A percentile compares a stretch with the other conserved stretches of the same genome.
Evolutionary conservation across 1,140 invertebrate genomes (phyloP).

Genomic region (Patella vulgata): DNA sequence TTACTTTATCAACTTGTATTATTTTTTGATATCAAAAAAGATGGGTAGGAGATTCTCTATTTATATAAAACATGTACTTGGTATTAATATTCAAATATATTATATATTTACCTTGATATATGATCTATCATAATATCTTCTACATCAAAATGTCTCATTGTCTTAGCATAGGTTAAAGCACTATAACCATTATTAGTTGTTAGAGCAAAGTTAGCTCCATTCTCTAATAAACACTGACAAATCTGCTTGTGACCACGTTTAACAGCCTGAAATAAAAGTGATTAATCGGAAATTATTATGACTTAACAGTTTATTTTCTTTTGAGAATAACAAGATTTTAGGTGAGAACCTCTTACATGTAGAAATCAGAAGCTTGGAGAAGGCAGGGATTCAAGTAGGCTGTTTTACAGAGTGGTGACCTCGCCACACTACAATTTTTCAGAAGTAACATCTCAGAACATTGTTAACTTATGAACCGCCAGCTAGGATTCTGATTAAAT

Average conservation of each 20-base stretch:
- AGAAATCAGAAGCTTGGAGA: too few relatives aligned
- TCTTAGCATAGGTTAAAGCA: slow-evolving; percentile 52
- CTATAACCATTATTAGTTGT: slow-evolving; percentile 42
- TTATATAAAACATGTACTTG: too few relatives aligned
- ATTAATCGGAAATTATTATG: slow-evolving; percentile 1
- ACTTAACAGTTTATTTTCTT: not conserved
- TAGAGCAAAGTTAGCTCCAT: slow-evolving; percentile 58
- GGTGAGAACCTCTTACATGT: too few relatives aligned
- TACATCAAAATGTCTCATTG: slow-evolving; percentile 38
- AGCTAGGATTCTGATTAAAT: too few relatives aligned
- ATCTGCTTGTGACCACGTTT: slow-evolving; percentile 52
- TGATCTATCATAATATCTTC: slow-evolving; percentile 52
- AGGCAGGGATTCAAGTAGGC: too few relatives aligned
- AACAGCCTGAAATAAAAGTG: slow-evolving; percentile 48
- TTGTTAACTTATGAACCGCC: too few relatives aligned
- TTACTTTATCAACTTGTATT: too few relatives aligned
- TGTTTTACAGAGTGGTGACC: too few relatives aligned
- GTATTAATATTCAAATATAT: not conserved
- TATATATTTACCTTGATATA: slow-evolving; percentile 44
- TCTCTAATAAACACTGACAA: slow-evolving; percentile 52
- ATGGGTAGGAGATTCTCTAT: too few relatives aligned
- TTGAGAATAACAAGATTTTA: not conserved
- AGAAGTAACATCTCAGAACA: too few relatives aligned
- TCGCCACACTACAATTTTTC: too few relatives aligned
- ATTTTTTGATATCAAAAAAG: too few relatives aligned